Conservation (phyloP, 2,113 vertebrate species). For the Periophthalmodon schlosseri region DNA sequence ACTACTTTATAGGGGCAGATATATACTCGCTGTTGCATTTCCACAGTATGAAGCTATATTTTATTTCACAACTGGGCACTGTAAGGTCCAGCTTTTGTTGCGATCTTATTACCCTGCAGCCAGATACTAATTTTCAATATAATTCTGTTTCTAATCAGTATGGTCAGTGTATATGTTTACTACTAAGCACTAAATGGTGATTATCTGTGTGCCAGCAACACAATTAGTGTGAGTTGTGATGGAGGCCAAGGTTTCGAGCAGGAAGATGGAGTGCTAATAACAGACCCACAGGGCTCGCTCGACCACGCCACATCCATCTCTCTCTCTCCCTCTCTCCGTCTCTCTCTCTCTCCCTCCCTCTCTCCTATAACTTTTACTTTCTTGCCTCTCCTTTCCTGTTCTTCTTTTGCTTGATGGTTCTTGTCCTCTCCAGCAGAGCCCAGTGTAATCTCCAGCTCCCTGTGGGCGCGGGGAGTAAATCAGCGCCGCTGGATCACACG, state of each 20-base stretch:
- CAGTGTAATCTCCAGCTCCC: slow-evolving; percentile 68
- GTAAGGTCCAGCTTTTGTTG: slow-evolving; percentile 31
- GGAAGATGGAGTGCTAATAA: slow-evolving; percentile 57
- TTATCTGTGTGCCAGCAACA: slow-evolving; percentile 39
- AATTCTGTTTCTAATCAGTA: slow-evolving; percentile 6
- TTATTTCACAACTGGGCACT: background rate
- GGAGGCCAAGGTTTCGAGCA: slow-evolving; percentile 47
- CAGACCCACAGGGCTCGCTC: slow-evolving; percentile 53
- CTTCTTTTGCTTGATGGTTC: slow-evolving; percentile 53
- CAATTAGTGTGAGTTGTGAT: slow-evolving; percentile 53
- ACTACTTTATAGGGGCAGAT: background rate
- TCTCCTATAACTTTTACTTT: slow-evolving; percentile 15
- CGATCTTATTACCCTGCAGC: background rate
- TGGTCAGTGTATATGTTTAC: slow-evolving; percentile 3
- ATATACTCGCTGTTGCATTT: background rate
- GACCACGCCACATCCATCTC: slow-evolving; percentile 47
- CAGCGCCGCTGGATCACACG: slow-evolving; percentile 76
- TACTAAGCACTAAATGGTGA: slow-evolving; percentile 33
- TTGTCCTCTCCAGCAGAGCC: slow-evolving; percentile 54
- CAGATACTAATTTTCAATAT: background rate
- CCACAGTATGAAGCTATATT: background rate
- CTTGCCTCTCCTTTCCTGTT: slow-evolving; percentile 26
- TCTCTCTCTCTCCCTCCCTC: background rate
- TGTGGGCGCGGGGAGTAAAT: slow-evolving; percentile 74
- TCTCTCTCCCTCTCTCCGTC: slow-evolving; percentile 20